phyloP scores from a whole-genome alignment of 2,888 invertebrate species.

The Elmis aenea region DNA sequence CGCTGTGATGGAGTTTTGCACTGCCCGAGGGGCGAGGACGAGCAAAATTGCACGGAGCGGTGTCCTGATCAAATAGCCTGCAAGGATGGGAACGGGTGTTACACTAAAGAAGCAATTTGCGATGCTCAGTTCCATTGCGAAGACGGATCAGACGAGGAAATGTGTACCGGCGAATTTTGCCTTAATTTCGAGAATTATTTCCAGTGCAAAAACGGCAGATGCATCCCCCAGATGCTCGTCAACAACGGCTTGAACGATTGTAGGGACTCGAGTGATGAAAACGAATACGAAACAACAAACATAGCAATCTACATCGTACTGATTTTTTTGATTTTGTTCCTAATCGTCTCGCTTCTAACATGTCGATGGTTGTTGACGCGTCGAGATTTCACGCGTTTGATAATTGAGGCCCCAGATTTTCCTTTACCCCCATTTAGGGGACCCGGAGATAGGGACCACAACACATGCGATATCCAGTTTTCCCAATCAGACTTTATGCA shows the following conservation, averaged over 20 bases:
- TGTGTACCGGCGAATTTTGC: slow-evolving; percentile 24
- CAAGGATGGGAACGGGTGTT: slow-evolving; percentile 22
- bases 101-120: slow-evolving; percentile 22
- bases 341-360: slow-evolving; percentile 18
- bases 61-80: slow-evolving; percentile 20
- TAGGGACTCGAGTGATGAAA: slow-evolving; percentile 28
- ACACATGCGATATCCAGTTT: slow-evolving; percentile 17
- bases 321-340: slow-evolving; percentile 12
- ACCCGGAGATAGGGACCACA: slow-evolving; percentile 17
- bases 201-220: slow-evolving; percentile 26
- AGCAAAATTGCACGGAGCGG: slow-evolving; percentile 18
- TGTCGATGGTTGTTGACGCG: slow-evolving; percentile 23
- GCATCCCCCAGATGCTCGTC: slow-evolving; percentile 18
- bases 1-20: slow-evolving; percentile 22
- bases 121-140: slow-evolving; percentile 23
- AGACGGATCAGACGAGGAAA: slow-evolving; percentile 26
- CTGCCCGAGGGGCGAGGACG: slow-evolving; percentile 26
- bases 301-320: slow-evolving; percentile 2
- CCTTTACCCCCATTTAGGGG: slow-evolving; percentile 27
- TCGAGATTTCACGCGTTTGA: slow-evolving; percentile 19
- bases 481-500: slow-evolving; percentile 20
- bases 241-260: slow-evolving; percentile 28
- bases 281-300: slow-evolving; percentile 2
- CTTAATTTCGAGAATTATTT: slow-evolving; percentile 19
- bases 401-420: slow-evolving; percentile 29